Evolutionary conservation across 2,113 vertebrate genomes (phyloP).

Genomic region (Sorex araneus): DNA sequence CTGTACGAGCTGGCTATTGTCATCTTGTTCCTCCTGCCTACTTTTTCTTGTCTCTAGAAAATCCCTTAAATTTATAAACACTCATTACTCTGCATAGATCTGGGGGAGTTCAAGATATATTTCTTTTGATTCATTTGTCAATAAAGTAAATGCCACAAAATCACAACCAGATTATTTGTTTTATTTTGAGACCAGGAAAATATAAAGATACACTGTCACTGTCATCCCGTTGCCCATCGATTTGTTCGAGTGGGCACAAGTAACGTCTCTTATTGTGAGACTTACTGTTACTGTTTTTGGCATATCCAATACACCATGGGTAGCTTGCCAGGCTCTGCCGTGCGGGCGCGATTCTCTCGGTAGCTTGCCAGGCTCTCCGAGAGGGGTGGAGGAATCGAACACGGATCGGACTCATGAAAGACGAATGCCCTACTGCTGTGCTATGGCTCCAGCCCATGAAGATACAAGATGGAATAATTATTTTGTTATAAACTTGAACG

Average conservation of each 20-base stretch:
- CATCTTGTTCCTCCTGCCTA: not conserved
- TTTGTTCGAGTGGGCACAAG: too few species aligned
- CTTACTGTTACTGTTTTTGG: too few species aligned
- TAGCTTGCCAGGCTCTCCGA: too few species aligned
- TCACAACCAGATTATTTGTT: not conserved
- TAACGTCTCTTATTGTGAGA: too few species aligned
- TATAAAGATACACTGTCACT: not conserved
- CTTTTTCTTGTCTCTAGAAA: conserved; percentile 15
- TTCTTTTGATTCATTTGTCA: conserved; percentile 51
- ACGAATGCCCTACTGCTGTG: too few species aligned
- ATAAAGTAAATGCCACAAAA: conserved; percentile 79
- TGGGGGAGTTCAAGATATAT: not conserved
- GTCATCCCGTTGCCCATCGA: too few species aligned
- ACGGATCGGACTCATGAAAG: too few species aligned
- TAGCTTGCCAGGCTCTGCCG: too few species aligned
- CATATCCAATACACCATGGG: too few species aligned
- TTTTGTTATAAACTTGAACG: not conserved
- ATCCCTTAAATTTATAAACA: not conserved
- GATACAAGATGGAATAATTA: not conserved
- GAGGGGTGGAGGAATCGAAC: too few species aligned
- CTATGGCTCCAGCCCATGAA: too few species aligned
- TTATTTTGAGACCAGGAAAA: conserved; percentile 30
- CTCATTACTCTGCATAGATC: not conserved
- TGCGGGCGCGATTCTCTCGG: too few species aligned
- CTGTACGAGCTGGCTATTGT: not conserved